Conservation (phyloP, 2,113 vertebrate species). For the Cottus gobio region DNA sequence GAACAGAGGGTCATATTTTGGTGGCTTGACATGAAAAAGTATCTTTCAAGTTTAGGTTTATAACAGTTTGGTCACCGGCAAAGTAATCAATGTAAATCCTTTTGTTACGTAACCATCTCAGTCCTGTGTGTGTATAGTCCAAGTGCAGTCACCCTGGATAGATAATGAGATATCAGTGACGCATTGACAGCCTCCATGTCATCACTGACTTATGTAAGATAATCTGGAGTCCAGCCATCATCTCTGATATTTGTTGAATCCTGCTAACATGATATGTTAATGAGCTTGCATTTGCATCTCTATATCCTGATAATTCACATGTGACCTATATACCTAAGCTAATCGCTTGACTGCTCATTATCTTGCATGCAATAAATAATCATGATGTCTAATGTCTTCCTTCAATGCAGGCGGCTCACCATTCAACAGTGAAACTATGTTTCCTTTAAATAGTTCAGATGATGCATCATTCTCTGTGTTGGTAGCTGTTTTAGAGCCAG, state of each 20-base stretch:
- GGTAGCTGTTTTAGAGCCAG: background rate
- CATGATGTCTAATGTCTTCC: background rate
- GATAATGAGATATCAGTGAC: constrained; percentile 34
- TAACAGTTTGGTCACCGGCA: background rate
- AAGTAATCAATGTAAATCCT: background rate
- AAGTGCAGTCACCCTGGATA: constrained; percentile 8
- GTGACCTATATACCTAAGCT: constrained; percentile 22
- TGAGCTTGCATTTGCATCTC: constrained; percentile 4
- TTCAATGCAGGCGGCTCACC: background rate
- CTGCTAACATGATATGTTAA: constrained; percentile 2
- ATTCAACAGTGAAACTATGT: background rate
- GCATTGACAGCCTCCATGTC: constrained; percentile 5
- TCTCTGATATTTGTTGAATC: constrained; percentile 15
- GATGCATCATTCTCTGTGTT: background rate
- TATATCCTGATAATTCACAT: constrained; percentile 16
- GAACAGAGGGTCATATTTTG: background rate
- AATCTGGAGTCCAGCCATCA: constrained; percentile 1
- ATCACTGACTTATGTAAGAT: constrained; percentile 41
- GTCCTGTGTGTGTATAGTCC: background rate
- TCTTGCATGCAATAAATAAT: background rate
- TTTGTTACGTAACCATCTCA: background rate
- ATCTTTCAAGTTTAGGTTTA: background rate
- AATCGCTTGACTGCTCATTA: background rate
- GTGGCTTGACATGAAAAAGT: background rate
- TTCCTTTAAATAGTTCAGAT: background rate